Evolutionary conservation across 2,888 invertebrate genomes (phyloP).

Genomic region (Tupiocoris notatus): DNA sequence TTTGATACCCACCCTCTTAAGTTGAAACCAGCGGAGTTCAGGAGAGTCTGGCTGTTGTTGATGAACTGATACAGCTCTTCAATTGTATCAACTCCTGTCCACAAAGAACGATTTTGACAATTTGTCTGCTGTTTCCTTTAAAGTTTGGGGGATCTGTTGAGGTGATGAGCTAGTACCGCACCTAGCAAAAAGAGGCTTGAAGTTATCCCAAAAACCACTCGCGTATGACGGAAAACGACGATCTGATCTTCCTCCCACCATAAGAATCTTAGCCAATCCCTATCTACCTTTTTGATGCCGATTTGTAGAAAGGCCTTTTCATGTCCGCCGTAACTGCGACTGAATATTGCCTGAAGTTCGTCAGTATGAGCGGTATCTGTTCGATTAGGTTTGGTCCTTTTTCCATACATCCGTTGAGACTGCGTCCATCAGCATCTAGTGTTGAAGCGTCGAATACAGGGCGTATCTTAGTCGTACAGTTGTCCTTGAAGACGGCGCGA

Average conservation of each 20-base stretch:
- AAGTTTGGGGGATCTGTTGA: conserved; percentile 17
- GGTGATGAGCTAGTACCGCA: conserved; percentile 40
- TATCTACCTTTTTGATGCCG: conserved; percentile 1
- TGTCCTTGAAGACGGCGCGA: conserved; percentile 26
- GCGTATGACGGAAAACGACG: neutral
- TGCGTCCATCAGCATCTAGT: conserved; percentile 5
- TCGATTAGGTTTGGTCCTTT: conserved; percentile 28
- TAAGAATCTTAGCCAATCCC: conserved; percentile 13
- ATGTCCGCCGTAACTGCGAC: conserved; percentile 16
- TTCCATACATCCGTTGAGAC: conserved; percentile 14
- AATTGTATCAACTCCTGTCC: conserved; percentile 36
- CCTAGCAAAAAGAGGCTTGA: conserved; percentile 45
- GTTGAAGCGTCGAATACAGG: conserved; percentile 19
- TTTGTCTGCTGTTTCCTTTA: conserved; percentile 18
- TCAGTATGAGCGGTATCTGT: conserved; percentile 9
- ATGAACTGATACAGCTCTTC: conserved; percentile 28
- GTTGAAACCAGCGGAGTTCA: conserved; percentile 9
- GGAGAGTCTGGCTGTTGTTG: neutral
- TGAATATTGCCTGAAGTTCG: conserved; percentile 19
- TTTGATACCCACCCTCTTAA: conserved; percentile 14
- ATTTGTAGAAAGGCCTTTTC: conserved; percentile 16
- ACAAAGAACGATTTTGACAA: conserved; percentile 37
- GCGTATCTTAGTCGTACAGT: neutral
- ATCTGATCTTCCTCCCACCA: conserved; percentile 17
- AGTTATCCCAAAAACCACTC: conserved; percentile 32